phyloP scores from a whole-genome alignment of 2,113 vertebrate genomes.

The Aleadryas rufinucha region DNA sequence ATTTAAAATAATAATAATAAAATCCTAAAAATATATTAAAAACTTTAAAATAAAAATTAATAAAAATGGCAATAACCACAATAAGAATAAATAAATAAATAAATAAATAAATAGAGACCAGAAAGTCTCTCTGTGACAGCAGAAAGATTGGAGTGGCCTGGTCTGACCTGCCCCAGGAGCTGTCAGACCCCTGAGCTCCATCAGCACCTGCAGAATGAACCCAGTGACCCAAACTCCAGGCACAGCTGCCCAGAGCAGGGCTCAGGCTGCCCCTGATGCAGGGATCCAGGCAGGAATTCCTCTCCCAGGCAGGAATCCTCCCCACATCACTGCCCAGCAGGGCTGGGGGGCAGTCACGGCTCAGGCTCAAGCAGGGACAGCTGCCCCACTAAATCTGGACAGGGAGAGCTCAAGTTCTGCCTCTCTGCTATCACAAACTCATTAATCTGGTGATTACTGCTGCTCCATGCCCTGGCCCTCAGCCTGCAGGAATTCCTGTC shows the following conservation, averaged over 20 bases:
- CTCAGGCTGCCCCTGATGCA: background rate
- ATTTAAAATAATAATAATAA: background rate
- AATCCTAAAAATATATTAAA: background rate
- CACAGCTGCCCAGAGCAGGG: background rate
- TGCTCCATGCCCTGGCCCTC: background rate
- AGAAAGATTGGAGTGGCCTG: background rate
- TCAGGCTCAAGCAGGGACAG: background rate
- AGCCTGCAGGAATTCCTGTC: constrained; percentile 7
- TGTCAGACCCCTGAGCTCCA: background rate
- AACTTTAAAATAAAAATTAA: background rate
- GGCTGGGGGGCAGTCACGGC: background rate
- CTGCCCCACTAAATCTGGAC: background rate
- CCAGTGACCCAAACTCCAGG: background rate
- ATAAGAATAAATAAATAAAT: background rate
- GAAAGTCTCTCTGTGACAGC: background rate
- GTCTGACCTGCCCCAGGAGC: background rate
- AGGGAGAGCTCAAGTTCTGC: background rate
- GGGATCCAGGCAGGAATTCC: background rate
- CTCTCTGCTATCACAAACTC: background rate
- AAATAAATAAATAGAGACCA: too few species aligned
- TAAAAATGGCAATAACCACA: too few species aligned
- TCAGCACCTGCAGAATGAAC: background rate
- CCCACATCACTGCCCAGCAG: background rate
- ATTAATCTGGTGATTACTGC: background rate
- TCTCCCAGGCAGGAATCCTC: too few species aligned